These are phyloP conservation scores for Rotaria sp. DNA, from an alignment of 2,888 invertebrate genomes.

Conservation along the genomic window DNA sequence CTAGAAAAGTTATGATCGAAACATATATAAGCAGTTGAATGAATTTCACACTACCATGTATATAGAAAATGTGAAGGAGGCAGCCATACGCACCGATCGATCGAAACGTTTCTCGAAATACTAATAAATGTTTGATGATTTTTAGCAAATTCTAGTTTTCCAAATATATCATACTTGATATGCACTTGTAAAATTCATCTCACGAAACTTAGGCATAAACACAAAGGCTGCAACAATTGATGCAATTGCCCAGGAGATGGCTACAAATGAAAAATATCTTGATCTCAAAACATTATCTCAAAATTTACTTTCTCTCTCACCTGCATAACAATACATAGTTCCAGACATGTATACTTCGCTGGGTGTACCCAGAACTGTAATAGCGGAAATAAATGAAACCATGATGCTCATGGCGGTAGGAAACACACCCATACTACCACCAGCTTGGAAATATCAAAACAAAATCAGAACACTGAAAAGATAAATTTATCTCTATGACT, in stretches of 20 bases:
- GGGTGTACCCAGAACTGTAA: conserved; percentile 33
- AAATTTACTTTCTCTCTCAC: not conserved
- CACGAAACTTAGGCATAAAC: conserved; percentile 48
- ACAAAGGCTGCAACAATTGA: conserved; percentile 58
- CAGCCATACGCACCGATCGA: too few species aligned
- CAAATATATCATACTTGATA: conserved; percentile 46
- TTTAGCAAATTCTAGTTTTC: too few species aligned
- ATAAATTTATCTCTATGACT: not conserved
- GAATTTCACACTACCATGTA: conserved; percentile 73
- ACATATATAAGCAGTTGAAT: too few species aligned
- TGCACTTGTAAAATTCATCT: conserved; percentile 47
- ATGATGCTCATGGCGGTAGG: conserved; percentile 28
- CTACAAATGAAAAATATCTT: not conserved
- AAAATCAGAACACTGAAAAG: not conserved
- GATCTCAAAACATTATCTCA: too few species aligned
- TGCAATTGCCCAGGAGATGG: not conserved
- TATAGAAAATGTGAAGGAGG: conserved; percentile 71
- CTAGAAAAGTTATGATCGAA: conserved; percentile 41
- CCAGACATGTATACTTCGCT: conserved; percentile 32
- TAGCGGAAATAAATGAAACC: conserved; percentile 31
- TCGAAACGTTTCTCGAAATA: too few species aligned
- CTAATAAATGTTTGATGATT: too few species aligned
- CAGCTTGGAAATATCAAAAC: not conserved
- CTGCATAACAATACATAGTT: conserved; percentile 31
- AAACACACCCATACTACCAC: conserved; percentile 20